Evolutionary conservation across 2,113 vertebrate genomes (phyloP).

Genomic region (Tachycineta bicolor): DNA sequence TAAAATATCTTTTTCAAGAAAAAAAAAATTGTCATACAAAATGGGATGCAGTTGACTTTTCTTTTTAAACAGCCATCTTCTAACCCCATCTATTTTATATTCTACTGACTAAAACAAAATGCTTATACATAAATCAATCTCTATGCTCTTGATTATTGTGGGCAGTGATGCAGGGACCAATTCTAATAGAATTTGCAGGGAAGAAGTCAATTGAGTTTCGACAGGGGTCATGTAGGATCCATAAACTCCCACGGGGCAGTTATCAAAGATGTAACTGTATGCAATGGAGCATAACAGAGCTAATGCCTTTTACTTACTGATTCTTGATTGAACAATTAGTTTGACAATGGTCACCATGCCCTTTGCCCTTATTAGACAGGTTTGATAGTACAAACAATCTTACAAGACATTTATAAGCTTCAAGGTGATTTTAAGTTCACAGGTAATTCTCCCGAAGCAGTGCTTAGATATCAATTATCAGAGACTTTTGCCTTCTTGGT

Average conservation of each 20-base stretch:
- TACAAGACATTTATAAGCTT: slow-evolving; percentile 4
- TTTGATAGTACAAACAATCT: not conserved
- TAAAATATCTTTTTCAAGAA: not conserved
- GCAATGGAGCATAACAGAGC: slow-evolving; percentile 30
- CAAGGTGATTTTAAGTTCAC: slow-evolving; percentile 59
- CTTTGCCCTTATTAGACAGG: slow-evolving; percentile 8
- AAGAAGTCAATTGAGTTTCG: slow-evolving; percentile 55
- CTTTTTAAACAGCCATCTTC: not conserved
- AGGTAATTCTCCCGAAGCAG: not conserved
- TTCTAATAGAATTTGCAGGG: slow-evolving; percentile 59
- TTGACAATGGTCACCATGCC: slow-evolving; percentile 11
- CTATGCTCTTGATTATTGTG: slow-evolving; percentile 35
- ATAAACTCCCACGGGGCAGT: slow-evolving; percentile 1
- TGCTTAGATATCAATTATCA: not conserved
- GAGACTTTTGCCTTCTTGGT: not conserved
- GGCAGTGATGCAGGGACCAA: slow-evolving; percentile 35
- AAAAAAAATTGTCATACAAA: not conserved
- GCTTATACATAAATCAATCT: slow-evolving; percentile 7
- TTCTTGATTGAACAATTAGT: slow-evolving; percentile 49
- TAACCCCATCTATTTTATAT: not conserved
- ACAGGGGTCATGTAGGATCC: slow-evolving; percentile 51
- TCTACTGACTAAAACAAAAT: not conserved
- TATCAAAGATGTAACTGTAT: slow-evolving; percentile 28
- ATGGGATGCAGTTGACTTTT: not conserved
- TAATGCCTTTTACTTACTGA: slow-evolving; percentile 45